Evolutionary conservation across 2,797 vertebrate genomes (phyloP), one percentile per base, ranked within the genome.

Genomic region (Girardinus metallicus): DNA sequence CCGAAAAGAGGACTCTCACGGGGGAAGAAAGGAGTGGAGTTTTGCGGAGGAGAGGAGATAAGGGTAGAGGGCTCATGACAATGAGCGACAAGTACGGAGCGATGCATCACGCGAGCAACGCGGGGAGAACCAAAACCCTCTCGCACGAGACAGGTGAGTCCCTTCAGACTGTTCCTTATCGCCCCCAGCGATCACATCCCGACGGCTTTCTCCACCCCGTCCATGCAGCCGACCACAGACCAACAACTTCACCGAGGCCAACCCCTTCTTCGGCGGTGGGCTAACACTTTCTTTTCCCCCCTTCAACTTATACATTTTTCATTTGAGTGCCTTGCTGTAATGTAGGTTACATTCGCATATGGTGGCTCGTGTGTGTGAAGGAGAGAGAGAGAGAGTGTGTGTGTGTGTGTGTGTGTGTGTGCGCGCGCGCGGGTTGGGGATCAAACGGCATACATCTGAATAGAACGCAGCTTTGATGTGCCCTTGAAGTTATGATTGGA

Each of bases 131-230:
- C 92, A 96, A 96, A 95, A 93, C 95, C 91, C 94, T 96, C 90
- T 95, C 95, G 83, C 95, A 96, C 11, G 95, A 96, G 93, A 95
- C 95, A 92, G 95, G 95, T 96, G 95, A 95, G 95, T 93, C 87
- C 89, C 88, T 15, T 46, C 47, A 21, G 74, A 83, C 79, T 81
- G 26, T 84, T 82, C 83, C 86, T 81, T 85, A 77, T 83, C 80
- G 44, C 79, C 21, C 21, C 62, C 76, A 47, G 76, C 34, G 3
- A 47, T 62, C 85, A 70, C 78, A 79, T 81, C 82, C 79, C 47
- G 39, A 74, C 55, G 76, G 76, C 47, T 80, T 78, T 49, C 47
- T 23, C 46, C 74, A 74, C 16, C 68, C 68, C 6, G 66, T 70
- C 66, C 60, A 36, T 64, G 15, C 60, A 11, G 8, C 36, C 41